Evolutionary conservation across 2,113 vertebrate species (phyloP).

Genomic region (Hemicordylus capensis): DNA sequence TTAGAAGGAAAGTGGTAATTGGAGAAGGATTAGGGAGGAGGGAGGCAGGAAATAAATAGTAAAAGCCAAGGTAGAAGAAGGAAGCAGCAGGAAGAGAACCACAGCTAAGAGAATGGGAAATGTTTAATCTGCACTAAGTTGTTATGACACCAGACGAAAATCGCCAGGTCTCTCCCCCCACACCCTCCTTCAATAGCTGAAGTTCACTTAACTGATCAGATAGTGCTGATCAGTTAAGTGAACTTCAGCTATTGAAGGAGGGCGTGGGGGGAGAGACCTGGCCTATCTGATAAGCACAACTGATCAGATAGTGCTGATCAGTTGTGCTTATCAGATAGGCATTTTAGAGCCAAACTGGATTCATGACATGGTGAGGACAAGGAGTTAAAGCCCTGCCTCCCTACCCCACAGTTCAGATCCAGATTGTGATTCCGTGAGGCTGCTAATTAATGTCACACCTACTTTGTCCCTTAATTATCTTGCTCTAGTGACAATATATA

Average conservation of each 20-base stretch:
- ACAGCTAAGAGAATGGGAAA: not conserved
- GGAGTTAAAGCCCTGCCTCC: too few relatives aligned
- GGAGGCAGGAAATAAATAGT: not conserved
- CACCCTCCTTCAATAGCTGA: not conserved
- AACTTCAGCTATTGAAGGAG: not conserved
- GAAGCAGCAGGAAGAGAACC: not conserved
- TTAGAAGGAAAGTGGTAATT: not conserved
- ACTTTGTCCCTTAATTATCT: too few relatives aligned
- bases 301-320: too few relatives aligned
- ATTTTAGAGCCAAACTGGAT: too few relatives aligned
- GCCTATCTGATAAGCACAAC: too few relatives aligned
- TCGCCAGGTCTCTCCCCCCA: not conserved
- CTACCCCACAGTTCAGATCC: too few relatives aligned
- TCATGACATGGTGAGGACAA: too few relatives aligned
- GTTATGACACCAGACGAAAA: not conserved
- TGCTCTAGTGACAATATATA: not conserved
- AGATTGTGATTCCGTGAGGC: too few relatives aligned
- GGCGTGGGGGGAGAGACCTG: not conserved
- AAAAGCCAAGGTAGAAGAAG: not conserved
- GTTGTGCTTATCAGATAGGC: not conserved
- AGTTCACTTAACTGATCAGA: too few relatives aligned
- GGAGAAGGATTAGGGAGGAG: not conserved
- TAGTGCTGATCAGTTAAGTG: too few relatives aligned
- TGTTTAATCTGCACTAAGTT: not conserved
- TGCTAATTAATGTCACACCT: not conserved